Evolutionary conservation across 1,140 invertebrate species (phyloP).

Genomic region (Thaumatotibia leucotreta): DNA sequence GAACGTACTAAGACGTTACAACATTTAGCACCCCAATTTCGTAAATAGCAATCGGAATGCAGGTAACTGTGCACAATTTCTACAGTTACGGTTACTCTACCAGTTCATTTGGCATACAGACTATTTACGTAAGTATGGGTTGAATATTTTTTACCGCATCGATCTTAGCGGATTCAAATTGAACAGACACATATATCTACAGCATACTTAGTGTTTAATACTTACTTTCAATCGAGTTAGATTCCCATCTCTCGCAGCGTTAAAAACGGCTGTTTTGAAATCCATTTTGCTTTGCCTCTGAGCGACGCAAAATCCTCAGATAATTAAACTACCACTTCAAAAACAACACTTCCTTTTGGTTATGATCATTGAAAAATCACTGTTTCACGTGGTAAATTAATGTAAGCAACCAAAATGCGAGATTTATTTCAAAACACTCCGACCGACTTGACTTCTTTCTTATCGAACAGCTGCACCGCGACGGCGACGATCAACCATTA

Average conservation of each 20-base stretch:
- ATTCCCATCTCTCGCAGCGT: conserved; percentile 69
- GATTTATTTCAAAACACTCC: conserved; percentile 71
- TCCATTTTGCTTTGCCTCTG: conserved; percentile 66
- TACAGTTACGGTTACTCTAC: conserved; percentile 12
- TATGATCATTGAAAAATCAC: conserved; percentile 68
- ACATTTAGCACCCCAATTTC: not conserved
- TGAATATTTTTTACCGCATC: not conserved
- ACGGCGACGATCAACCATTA: conserved; percentile 48
- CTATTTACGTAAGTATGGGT: conserved; percentile 5
- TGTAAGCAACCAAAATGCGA: conserved; percentile 53
- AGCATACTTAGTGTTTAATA: conserved; percentile 22
- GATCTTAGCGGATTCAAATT: not conserved
- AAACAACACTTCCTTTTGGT: conserved; percentile 64
- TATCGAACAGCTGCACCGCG: conserved; percentile 53
- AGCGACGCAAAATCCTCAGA: conserved; percentile 45
- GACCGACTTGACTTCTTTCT: conserved; percentile 42
- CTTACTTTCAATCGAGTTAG: conserved; percentile 69
- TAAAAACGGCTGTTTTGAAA: conserved; percentile 74
- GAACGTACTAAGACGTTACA: not conserved
- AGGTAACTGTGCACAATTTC: conserved; percentile 21
- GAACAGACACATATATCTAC: not conserved
- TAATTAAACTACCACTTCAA: conserved; percentile 55
- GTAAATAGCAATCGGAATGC: conserved; percentile 18
- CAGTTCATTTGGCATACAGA: conserved; percentile 3
- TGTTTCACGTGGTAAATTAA: conserved; percentile 37